Percentiles rank a stretch among this genome's conserved stretches.
These are phyloP conservation scores for Drosophila parabipectinata DNA, from an alignment of 1,140 invertebrate genomes.

Conservation along the genomic window DNA sequence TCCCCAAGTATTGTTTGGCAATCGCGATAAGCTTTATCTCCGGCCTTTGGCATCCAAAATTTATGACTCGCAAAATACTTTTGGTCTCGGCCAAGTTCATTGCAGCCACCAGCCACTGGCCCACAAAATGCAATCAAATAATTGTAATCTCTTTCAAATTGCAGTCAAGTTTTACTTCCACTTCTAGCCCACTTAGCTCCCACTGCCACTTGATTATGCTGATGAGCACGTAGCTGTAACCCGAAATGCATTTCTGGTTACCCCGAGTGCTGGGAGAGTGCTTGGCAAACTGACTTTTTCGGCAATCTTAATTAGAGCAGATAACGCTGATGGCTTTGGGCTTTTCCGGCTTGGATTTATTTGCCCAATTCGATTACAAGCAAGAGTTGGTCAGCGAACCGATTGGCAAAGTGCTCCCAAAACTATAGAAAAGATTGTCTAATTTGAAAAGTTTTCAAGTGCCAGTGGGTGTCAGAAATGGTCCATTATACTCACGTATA, in stretches of 20 bases:
- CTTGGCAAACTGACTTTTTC: constrained; percentile 71
- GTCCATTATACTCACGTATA: neutral
- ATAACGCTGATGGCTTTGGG: constrained; percentile 48
- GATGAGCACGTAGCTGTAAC: constrained; percentile 70
- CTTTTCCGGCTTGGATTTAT: constrained; percentile 51
- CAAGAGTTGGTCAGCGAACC: constrained; percentile 37
- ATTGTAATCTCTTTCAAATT: constrained; percentile 79
- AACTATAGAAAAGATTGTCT: constrained; percentile 12
- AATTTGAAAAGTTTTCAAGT: constrained; percentile 31
- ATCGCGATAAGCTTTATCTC: constrained; percentile 67
- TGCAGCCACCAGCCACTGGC: constrained; percentile 5
- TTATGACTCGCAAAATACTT: constrained; percentile 68
- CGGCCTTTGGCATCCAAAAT: constrained; percentile 61
- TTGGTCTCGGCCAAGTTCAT: constrained; percentile 24
- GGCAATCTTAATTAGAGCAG: constrained; percentile 67
- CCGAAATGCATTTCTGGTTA: constrained; percentile 67
- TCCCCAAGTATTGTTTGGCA: constrained; percentile 53
- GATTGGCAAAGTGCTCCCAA: constrained; percentile 19
- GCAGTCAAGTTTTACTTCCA: constrained; percentile 57
- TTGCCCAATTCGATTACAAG: constrained; percentile 46
- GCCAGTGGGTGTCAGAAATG: neutral
- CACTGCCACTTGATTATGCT: constrained; percentile 62
- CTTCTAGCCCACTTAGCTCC: constrained; percentile 16
- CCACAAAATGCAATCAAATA: constrained; percentile 69
- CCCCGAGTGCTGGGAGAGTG: constrained; percentile 45